These are phyloP conservation scores for Eulemur albifrons DNA, from an alignment of 2,797 vertebrate genomes.

Conservation along the genomic window DNA sequence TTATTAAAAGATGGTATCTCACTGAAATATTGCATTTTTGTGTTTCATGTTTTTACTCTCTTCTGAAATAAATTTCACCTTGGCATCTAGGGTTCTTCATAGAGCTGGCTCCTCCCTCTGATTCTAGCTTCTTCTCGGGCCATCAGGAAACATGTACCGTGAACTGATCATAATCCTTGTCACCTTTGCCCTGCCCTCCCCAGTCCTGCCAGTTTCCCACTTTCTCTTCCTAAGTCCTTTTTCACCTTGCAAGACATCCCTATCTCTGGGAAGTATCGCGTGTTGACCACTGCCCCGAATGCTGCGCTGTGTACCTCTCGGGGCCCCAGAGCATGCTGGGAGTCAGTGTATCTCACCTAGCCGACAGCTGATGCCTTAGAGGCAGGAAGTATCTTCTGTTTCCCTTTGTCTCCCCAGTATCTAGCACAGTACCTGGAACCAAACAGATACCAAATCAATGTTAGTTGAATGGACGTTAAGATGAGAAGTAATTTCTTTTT, in stretches of 20 bases:
- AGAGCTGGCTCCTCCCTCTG: not conserved
- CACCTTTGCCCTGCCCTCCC: not conserved
- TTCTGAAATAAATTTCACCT: not conserved
- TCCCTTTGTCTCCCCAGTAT: not conserved
- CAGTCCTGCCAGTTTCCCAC: not conserved
- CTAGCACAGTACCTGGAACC: not conserved
- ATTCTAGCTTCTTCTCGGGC: not conserved
- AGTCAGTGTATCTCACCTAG: not conserved
- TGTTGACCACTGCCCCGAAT: not conserved
- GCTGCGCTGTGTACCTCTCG: not conserved
- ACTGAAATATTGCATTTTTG: not conserved
- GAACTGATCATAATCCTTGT: not conserved
- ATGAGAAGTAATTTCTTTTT: not conserved
- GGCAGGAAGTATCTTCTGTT: not conserved
- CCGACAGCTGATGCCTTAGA: not conserved
- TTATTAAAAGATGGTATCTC: constrained; percentile 55
- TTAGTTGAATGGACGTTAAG: not conserved
- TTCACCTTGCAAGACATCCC: not conserved
- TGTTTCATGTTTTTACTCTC: not conserved
- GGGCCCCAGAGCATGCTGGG: not conserved
- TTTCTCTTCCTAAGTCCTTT: not conserved
- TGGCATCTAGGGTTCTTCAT: not conserved
- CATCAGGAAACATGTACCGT: not conserved
- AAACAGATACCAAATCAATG: not conserved
- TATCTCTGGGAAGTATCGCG: not conserved